Percentiles rank a stretch among this genome's conserved stretches.
Evolutionary conservation across 2,888 invertebrate species (phyloP).

Genomic region (Tineola bisselliella): DNA sequence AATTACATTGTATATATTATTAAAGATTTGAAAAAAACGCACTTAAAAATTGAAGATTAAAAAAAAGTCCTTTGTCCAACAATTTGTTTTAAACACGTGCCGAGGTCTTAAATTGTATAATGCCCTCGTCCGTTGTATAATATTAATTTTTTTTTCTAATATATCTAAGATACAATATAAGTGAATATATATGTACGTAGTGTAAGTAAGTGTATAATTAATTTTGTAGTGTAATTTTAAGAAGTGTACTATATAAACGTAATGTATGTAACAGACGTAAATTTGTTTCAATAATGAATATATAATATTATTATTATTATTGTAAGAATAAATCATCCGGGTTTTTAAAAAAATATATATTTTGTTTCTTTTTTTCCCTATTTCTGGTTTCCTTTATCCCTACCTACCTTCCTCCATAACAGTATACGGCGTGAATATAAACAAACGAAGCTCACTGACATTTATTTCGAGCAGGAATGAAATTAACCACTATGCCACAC

Average conservation of each 20-base stretch:
- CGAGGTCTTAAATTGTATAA: neutral
- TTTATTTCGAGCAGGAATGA: too few species aligned
- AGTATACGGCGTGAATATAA: too few species aligned
- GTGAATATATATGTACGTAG: constrained; percentile 68
- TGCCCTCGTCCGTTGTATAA: constrained; percentile 54
- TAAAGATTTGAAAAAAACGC: constrained; percentile 23
- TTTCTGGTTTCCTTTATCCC: neutral
- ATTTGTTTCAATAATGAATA: constrained; percentile 75
- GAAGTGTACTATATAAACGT: constrained; percentile 81
- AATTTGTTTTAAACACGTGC: constrained; percentile 22
- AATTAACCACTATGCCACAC: too few species aligned
- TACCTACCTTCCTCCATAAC: too few species aligned
- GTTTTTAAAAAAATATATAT: constrained; percentile 70
- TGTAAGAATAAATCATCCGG: constrained; percentile 74
- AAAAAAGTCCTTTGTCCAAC: constrained; percentile 43
- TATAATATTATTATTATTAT: constrained; percentile 73
- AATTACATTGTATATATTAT: constrained; percentile 33
- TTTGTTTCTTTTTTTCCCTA: constrained; percentile 33
- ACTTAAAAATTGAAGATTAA: constrained; percentile 28
- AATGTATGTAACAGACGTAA: constrained; percentile 36
- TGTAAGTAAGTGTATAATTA: constrained; percentile 66
- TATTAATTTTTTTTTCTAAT: constrained; percentile 45
- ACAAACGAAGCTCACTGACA: too few species aligned
- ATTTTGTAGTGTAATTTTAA: constrained; percentile 59
- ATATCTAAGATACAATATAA: constrained; percentile 41